A percentile compares a stretch with the other conserved stretches of the same genome.
phyloP scores from a whole-genome alignment of 2,797 vertebrate genomes.

The Ctenosaura bakeri region DNA sequence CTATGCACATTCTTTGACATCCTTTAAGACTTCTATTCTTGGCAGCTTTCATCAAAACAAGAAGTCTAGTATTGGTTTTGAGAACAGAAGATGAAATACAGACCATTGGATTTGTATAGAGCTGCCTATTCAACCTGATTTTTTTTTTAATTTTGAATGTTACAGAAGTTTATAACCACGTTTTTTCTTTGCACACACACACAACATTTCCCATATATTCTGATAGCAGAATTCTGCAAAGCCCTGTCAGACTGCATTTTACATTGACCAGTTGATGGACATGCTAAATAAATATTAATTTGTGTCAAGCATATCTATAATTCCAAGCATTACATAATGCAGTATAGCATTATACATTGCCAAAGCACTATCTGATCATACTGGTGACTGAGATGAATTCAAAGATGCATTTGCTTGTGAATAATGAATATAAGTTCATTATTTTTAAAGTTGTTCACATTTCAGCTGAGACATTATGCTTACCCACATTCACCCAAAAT shows the following conservation, averaged over 20 bases:
- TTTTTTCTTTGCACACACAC: slow-evolving; percentile 91
- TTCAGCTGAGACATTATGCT: background rate
- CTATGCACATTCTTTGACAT: slow-evolving; percentile 97
- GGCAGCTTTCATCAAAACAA: slow-evolving; percentile 96
- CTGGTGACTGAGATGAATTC: slow-evolving; percentile 34
- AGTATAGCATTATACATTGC: background rate
- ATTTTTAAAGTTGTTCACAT: background rate
- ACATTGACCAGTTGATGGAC: background rate
- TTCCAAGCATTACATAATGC: background rate
- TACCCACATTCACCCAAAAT: background rate
- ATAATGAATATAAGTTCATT: background rate
- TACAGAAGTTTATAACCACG: slow-evolving; percentile 89
- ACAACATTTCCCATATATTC: slow-evolving; percentile 77
- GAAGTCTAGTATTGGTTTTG: slow-evolving; percentile 96
- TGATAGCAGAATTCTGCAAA: background rate
- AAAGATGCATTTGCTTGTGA: slow-evolving; percentile 31
- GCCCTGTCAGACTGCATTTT: background rate
- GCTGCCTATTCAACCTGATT: slow-evolving; percentile 92
- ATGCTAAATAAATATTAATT: background rate
- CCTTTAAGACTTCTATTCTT: slow-evolving; percentile 97
- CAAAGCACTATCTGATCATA: slow-evolving; percentile 21
- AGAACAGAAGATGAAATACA: slow-evolving; percentile 97
- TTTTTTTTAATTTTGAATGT: slow-evolving; percentile 97
- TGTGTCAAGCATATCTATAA: background rate
- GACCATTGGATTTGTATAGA: slow-evolving; percentile 96